phyloP scores from a whole-genome alignment of 2,113 vertebrate species.

The Geococcyx californianus region DNA sequence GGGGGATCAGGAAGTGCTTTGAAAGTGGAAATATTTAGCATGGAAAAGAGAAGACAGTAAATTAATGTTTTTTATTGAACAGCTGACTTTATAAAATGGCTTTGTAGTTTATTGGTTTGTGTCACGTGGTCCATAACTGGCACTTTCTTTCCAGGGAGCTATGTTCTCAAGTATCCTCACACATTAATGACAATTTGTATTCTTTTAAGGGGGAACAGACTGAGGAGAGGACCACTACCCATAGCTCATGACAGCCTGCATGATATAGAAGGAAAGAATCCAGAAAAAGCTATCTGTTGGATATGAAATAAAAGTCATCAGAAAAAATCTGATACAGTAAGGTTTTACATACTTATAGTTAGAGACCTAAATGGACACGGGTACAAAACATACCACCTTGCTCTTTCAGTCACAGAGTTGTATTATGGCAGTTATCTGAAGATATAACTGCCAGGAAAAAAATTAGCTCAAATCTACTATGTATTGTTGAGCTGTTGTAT shows the following conservation, averaged over 20 bases:
- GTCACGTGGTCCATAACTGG: background rate
- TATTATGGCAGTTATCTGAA: background rate
- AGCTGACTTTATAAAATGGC: background rate
- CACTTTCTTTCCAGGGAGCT: background rate
- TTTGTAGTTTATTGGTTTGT: slow-evolving; percentile 18
- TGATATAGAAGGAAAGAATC: background rate
- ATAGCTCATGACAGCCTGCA: background rate
- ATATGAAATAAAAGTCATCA: background rate
- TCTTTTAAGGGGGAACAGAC: background rate
- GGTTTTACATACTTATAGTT: background rate
- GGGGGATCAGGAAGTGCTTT: background rate
- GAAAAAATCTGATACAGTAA: background rate
- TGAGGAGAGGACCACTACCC: background rate
- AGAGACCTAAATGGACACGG: background rate
- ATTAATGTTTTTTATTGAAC: background rate
- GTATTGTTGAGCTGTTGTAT: background rate
- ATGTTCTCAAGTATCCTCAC: background rate
- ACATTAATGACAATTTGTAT: background rate
- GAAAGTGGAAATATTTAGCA: background rate
- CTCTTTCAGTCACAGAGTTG: background rate
- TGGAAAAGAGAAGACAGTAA: background rate
- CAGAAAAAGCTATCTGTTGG: background rate
- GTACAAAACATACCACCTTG: background rate
- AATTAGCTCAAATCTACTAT: background rate
- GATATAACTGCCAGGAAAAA: background rate